Evolutionary conservation across 2,797 vertebrate genomes (phyloP).

Genomic region (Crocidura indochinensis): DNA sequence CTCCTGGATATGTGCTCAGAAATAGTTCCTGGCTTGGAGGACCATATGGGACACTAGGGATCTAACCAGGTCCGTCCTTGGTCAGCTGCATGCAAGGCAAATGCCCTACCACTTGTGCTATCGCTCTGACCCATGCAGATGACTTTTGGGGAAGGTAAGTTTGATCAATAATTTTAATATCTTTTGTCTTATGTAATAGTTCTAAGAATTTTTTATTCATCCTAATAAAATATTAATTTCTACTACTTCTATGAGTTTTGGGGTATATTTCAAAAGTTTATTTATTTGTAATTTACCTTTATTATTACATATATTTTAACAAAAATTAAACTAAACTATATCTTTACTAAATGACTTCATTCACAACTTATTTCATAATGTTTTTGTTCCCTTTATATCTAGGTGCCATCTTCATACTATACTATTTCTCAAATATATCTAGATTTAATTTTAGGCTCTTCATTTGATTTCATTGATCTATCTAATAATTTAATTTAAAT

Average conservation of each 20-base stretch:
- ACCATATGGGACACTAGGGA: too few relatives aligned
- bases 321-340: neutral
- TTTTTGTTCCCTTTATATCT: neutral
- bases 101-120: too few relatives aligned
- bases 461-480: neutral
- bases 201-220: neutral
- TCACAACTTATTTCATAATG: neutral
- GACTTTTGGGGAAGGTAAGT: neutral
- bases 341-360: neutral
- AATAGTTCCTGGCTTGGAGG: too few relatives aligned
- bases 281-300: conserved; percentile 24
- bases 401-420: neutral
- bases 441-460: neutral
- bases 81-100: too few relatives aligned
- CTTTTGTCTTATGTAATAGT: neutral
- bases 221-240: conserved; percentile 54
- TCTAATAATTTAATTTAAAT: neutral
- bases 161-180: conserved; percentile 24
- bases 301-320: neutral
- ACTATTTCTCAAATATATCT: neutral
- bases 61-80: too few relatives aligned
- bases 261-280: conserved; percentile 19
- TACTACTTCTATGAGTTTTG: conserved; percentile 46
- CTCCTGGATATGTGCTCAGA: too few relatives aligned
- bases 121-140: too few relatives aligned